phyloP scores from a whole-genome alignment of 2,888 invertebrate species.

The Blomia tropicalis region DNA sequence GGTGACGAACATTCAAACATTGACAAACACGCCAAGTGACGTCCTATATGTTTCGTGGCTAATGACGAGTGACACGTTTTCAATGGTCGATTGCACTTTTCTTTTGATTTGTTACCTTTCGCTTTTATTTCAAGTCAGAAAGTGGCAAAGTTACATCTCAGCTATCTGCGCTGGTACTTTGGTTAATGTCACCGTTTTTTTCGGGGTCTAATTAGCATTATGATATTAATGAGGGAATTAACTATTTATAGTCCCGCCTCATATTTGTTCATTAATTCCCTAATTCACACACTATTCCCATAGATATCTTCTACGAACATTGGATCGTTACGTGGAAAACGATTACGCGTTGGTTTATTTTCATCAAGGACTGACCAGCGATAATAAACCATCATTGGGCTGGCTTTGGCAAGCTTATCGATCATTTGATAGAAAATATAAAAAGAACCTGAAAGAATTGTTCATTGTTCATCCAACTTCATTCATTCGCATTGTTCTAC shows the following conservation, averaged over 20 bases:
- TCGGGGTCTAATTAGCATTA: not conserved
- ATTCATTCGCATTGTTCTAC: conserved; percentile 86
- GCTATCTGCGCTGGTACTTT: too few species aligned
- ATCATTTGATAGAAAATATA: conserved; percentile 92
- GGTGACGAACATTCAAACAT: too few species aligned
- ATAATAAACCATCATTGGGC: conserved; percentile 83
- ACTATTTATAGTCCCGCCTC: not conserved
- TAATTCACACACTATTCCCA: too few species aligned
- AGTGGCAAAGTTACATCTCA: too few species aligned
- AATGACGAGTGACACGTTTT: conserved; percentile 1
- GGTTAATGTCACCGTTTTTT: not conserved
- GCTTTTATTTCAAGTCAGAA: too few species aligned
- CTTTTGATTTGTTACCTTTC: not conserved
- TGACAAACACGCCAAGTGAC: too few species aligned
- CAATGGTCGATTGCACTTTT: conserved; percentile 1
- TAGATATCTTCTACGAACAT: conserved; percentile 78
- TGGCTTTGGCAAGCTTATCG: conserved; percentile 96
- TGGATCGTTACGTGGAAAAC: conserved; percentile 93
- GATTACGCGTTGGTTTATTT: conserved; percentile 97
- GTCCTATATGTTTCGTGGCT: not conserved
- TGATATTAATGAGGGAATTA: not conserved
- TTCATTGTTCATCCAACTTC: conserved; percentile 96
- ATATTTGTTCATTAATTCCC: not conserved
- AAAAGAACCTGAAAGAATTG: conserved; percentile 93
- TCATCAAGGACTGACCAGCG: conserved; percentile 83